Percentiles rank a stretch among this genome's conserved stretches.
These are phyloP conservation scores for Drosophila demipolita DNA, from an alignment of 2,888 invertebrate genomes.

Conservation along the genomic window DNA sequence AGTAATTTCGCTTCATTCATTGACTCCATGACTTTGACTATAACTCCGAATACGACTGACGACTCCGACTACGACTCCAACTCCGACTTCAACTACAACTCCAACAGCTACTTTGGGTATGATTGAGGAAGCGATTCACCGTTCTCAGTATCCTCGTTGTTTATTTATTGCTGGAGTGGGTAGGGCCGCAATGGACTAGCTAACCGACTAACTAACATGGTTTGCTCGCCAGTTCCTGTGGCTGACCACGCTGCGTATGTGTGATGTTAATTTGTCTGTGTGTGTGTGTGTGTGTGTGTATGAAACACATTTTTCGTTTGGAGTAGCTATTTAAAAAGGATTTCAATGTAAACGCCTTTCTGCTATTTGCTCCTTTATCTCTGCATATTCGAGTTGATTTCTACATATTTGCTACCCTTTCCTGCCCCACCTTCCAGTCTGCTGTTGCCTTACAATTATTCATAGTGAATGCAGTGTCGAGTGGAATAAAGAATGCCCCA, in stretches of 20 bases:
- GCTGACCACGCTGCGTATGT: constrained; percentile 57
- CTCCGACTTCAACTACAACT: constrained; percentile 8
- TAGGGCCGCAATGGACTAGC: constrained; percentile 71
- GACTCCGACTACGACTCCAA: constrained; percentile 33
- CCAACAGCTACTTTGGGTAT: neutral
- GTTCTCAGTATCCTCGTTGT: constrained; percentile 38
- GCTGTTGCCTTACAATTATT: constrained; percentile 21
- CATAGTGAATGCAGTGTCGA: constrained; percentile 21
- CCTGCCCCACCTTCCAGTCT: constrained; percentile 6
- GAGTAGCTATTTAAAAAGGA: constrained; percentile 62
- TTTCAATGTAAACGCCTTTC: constrained; percentile 44
- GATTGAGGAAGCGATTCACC: constrained; percentile 14
- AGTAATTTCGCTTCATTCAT: constrained; percentile 78
- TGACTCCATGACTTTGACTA: constrained; percentile 57
- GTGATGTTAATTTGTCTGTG: constrained; percentile 29
- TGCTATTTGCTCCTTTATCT: constrained; percentile 12
- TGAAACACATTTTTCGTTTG: constrained; percentile 56
- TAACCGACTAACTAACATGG: constrained; percentile 30
- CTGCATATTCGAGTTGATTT: constrained; percentile 41
- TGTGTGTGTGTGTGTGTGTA: constrained; percentile 17
- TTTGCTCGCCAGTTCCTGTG: constrained; percentile 28
- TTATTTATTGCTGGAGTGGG: constrained; percentile 73
- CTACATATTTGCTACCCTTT: constrained; percentile 30
- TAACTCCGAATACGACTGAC: constrained; percentile 14
- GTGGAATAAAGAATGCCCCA: constrained; percentile 4